Evolutionary conservation across 2,113 vertebrate species (phyloP), one percentile per base, ranked within the genome.

Genomic region (Sprattus sprattus): DNA sequence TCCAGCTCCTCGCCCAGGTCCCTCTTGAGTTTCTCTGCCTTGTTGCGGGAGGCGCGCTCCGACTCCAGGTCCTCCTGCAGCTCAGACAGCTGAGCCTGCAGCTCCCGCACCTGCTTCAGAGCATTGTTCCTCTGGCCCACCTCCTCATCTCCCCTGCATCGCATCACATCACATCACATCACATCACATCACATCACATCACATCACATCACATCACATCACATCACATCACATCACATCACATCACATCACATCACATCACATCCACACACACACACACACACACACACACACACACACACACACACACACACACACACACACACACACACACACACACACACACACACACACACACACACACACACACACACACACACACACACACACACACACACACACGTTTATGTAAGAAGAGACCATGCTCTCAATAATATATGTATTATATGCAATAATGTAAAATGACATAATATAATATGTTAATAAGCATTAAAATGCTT

Each of bases 11-110:
- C 98, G 54, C 98, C 98, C 89, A 99, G 87, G 89, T 99, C 98
- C 89, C 98, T 94, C 84, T 99, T 99, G 18, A 99, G 97, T 89
- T 99, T 99, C 47, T 99, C 98, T 0, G 98, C 98, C 94, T 99
- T 99, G 92, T 96, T 98, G 16, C 98, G 93, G 0, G 97, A 96
- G 0, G 94, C 93, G 90, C 97, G 99, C 94, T 99, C 98, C 0
- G 98, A 97, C 67, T 99, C 98, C 81, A 99, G 96, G 82, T 99
- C 98, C 91, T 99, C 98, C 87, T 99, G 98, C 0, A 99, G 95
- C 78, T 99, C 98, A 0, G 96, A 94, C 1, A 99, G 96, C 83
- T 99, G 98, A 8, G 98, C 98, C 92, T 99, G 98, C 84, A 99
- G 91, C 94, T 99, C 98, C 9, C 98, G 95, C 11, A 99, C 95